Conservation (phyloP, 2,888 invertebrate genomes). For the Xestobium rufovillosum region DNA sequence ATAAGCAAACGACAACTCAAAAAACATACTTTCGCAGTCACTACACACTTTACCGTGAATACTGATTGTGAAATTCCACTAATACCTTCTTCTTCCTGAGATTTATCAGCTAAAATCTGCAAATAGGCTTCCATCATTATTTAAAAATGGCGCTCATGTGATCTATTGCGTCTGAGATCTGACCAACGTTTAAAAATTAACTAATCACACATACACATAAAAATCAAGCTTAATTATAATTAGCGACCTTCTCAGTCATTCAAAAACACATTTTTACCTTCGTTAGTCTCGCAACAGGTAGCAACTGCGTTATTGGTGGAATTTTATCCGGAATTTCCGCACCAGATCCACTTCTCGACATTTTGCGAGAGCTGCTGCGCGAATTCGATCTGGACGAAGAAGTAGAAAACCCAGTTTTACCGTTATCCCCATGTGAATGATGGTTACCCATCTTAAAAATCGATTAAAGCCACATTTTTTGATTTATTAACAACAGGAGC, state of each 20-base stretch:
- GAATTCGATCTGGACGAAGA: slow-evolving; percentile 40
- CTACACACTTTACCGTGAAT: slow-evolving; percentile 49
- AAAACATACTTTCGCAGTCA: slow-evolving; percentile 8
- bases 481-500: too few species aligned
- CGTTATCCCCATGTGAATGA: slow-evolving; percentile 33
- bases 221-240: neutral
- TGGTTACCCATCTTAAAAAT: slow-evolving; percentile 40
- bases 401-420: slow-evolving; percentile 30
- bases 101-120: slow-evolving; percentile 62
- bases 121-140: slow-evolving; percentile 29
- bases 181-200: slow-evolving; percentile 14
- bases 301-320: slow-evolving; percentile 52
- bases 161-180: slow-evolving; percentile 7
- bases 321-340: slow-evolving; percentile 59
- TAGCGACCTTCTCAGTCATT: neutral
- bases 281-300: slow-evolving; percentile 68
- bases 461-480: slow-evolving; percentile 2
- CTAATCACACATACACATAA: slow-evolving; percentile 4
- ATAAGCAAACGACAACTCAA: slow-evolving; percentile 27
- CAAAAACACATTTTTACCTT: slow-evolving; percentile 48
- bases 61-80: slow-evolving; percentile 62
- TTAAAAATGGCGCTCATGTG: slow-evolving; percentile 14
- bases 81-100: slow-evolving; percentile 61
- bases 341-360: slow-evolving; percentile 58
- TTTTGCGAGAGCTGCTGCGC: slow-evolving; percentile 45